Evolutionary conservation across 2,797 vertebrate species (phyloP).

Genomic region (Gallinago solitaria): DNA sequence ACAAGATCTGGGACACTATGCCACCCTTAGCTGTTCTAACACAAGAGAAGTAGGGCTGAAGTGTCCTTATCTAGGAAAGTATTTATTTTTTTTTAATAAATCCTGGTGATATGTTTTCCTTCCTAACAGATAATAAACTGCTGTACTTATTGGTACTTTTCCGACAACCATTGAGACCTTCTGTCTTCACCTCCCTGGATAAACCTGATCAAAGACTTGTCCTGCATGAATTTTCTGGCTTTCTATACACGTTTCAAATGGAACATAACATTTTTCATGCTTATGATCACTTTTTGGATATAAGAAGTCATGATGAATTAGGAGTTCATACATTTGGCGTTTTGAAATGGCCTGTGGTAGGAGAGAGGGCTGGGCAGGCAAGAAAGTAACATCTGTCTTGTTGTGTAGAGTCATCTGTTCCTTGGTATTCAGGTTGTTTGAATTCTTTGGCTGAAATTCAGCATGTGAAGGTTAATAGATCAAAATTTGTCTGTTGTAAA

Average conservation of each 20-base stretch:
- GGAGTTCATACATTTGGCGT: neutral
- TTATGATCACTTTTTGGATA: neutral
- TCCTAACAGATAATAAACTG: neutral
- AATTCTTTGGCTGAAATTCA: slow-evolving; percentile 46
- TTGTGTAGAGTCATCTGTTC: neutral
- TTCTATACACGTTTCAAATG: neutral
- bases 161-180: neutral
- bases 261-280: neutral
- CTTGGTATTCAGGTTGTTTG: slow-evolving; percentile 6
- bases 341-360: neutral
- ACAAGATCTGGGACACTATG: neutral
- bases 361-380: neutral
- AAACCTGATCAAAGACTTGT: neutral
- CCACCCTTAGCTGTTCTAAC: neutral
- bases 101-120: neutral
- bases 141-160: neutral
- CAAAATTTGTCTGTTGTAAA: neutral
- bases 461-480: slow-evolving; percentile 15
- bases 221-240: neutral
- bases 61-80: neutral
- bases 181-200: neutral
- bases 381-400: neutral
- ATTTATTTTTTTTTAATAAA: neutral
- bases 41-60: neutral
- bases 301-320: neutral